These are phyloP conservation scores for Glomeris maerens DNA, from an alignment of 1,140 invertebrate genomes.

Conservation along the genomic window DNA sequence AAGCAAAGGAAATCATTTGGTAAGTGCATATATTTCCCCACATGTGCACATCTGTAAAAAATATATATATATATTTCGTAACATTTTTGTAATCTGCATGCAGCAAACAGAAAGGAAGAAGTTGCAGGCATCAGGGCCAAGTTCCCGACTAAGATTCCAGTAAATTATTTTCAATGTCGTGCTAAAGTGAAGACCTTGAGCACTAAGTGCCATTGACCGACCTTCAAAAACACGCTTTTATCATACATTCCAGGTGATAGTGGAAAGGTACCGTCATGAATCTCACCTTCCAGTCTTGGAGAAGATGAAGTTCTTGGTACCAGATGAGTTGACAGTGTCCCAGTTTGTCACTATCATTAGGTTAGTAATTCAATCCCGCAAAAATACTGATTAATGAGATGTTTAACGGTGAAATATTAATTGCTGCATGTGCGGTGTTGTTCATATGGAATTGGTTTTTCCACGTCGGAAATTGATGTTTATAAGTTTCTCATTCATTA, in stretches of 20 bases:
- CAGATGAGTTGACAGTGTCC: slow-evolving; percentile 63
- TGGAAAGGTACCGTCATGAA: slow-evolving; percentile 55
- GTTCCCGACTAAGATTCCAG: slow-evolving; percentile 38
- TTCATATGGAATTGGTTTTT: too few species aligned
- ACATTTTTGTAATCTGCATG: slow-evolving; percentile 17
- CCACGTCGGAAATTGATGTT: too few species aligned
- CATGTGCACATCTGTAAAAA: not conserved
- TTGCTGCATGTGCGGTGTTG: too few species aligned
- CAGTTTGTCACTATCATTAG: slow-evolving; percentile 61
- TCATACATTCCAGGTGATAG: slow-evolving; percentile 42
- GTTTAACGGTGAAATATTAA: too few species aligned
- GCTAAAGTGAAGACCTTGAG: slow-evolving; percentile 4
- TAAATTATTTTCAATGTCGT: slow-evolving; percentile 17
- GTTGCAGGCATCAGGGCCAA: slow-evolving; percentile 32
- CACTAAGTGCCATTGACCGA: not conserved
- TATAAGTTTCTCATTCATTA: too few species aligned
- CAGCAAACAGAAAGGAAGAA: slow-evolving; percentile 35
- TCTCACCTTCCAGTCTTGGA: slow-evolving; percentile 48
- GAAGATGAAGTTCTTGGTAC: slow-evolving; percentile 61
- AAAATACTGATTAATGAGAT: too few species aligned
- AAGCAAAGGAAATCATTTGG: slow-evolving; percentile 24
- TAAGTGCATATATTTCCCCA: slow-evolving; percentile 13
- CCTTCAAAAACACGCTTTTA: not conserved
- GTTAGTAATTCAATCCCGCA: too few species aligned
- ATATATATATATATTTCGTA: not conserved